Base-by-base conservation (phyloP, 2,113 vertebrate genomes). In the Otocyon megalotis region DNA sequence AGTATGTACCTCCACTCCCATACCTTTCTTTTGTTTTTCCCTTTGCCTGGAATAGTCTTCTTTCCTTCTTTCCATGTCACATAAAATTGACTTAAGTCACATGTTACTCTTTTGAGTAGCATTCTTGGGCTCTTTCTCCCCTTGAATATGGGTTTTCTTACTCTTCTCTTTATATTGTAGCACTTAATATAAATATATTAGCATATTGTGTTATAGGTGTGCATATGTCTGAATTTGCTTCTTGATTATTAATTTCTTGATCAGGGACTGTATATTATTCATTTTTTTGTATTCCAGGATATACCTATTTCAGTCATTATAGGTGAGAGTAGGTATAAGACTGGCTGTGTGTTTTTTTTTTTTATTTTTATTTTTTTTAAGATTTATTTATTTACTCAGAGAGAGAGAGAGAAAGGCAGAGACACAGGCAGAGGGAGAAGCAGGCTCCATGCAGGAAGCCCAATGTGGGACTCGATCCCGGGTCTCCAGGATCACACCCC, bases 201-300 rank as follows among this genome's bases (percentile, higher is more conserved):
- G 43, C 43, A 43, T 93, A 53, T 67, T 54, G n/a, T 48, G n/a
- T 87, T 92, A 95, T 80, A 74, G 20, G 81, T 82, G 72, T 67
- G 20, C 74, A 43, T 69, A 54, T 94, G 26, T 91, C 60, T 54
- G 13, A 48, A 90, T 92, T 92, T 89, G 28, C 32, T 93, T 94
- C 76, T 94, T 72, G 32, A 56, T 93, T 43, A 15, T 79, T 93
- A 88, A 96, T 74, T 88, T 2, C 62, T 97, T 91, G 14, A 84
- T 93, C 8, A 54, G 22, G 8, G 81, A 79, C 32, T 9, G 5
- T 77, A 13, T 86, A 58, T 50, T 60, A 48, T 6, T 88, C 15
- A 14, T 54, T 84, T 94, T 93, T 91, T 94, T 58, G 9, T 32
- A 28, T 90, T 11, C 14, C 85, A 58, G 58, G 17, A 15, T 95